Base-by-base conservation (phyloP, 2,797 vertebrate genomes). In the Orientallactaga sibirica region DNA sequence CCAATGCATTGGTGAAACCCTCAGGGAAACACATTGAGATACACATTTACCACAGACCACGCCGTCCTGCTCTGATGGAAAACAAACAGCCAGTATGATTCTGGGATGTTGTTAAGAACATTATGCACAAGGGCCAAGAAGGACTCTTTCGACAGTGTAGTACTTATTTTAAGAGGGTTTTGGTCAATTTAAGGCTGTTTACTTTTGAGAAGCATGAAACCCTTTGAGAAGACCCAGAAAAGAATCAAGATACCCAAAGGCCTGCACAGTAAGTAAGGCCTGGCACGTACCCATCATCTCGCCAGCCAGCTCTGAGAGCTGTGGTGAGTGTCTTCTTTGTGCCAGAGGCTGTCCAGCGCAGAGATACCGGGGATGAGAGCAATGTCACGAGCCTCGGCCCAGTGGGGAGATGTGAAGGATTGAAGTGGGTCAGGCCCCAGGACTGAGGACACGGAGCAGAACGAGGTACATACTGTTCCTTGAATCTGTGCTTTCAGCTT, bases 131-230 rank as follows among this genome's bases (percentile, higher is more conserved):
- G 25, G 15, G 9, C 52, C 79, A 80, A 75, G 66, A 73, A 66
- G 33, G 15, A 52, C 73, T 52, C 75, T 79, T 89, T 33, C 29
- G 41, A 55, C 7, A 61, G 9, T 11, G 14, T 6, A 80, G 22
- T 20, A 66, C n/a, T 66, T 37, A 52, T 68, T 68, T 68, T 75
- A 89, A 85, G 80, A 68, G 62, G 25, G 22, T 85, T 74, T 85
- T 14, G 19, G 68, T 27, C 61, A 52, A 75, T 68, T 62, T 85
- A n/a, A 66, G 0, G 37, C 12, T 12, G 3, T 74, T 48, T 48
- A 10, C 48, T 92, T 61, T 33, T 3, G 10, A 87, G 74, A 77
- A 77, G 61, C 15, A 29, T 66, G 27, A 73, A n/a, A 89, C 78
- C 22, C 3, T 2, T 43, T 78, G 43, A 78, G n/a, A 71, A 87